Percentiles rank a stretch among this genome's conserved stretches.
These are phyloP conservation scores for Sarcophilus harrisii DNA, from an alignment of 2,797 vertebrate species.

Conservation along the genomic window DNA sequence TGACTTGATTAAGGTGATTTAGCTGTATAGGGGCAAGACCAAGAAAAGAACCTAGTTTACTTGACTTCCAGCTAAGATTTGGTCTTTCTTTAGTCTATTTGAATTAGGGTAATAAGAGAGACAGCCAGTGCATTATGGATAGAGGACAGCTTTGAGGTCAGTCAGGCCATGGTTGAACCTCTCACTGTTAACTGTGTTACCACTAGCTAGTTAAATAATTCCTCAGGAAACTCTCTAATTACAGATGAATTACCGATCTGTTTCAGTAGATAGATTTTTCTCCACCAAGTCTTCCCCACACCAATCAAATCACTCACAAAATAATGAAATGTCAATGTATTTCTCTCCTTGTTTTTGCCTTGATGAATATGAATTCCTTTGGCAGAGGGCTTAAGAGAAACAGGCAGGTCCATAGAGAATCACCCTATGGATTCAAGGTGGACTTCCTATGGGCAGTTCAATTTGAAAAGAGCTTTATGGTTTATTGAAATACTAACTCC, in stretches of 20 bases:
- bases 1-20: neutral
- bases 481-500: neutral
- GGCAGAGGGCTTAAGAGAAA: neutral
- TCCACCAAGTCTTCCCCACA: neutral
- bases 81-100: neutral
- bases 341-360: neutral
- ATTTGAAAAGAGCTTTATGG: neutral
- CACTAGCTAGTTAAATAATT: neutral
- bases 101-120: neutral
- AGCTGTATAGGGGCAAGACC: neutral
- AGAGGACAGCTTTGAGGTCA: neutral
- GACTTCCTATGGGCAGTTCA: neutral
- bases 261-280: neutral
- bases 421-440: rapidly evolving
- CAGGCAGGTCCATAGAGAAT: neutral
- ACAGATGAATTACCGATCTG: neutral
- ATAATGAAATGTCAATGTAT: neutral
- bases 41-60: neutral
- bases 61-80: neutral
- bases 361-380: neutral
- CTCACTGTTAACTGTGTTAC: neutral
- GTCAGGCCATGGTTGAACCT: neutral
- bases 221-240: neutral
- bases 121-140: neutral
- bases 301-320: neutral